These are phyloP conservation scores for Calidris pygmaea DNA, from an alignment of 2,113 vertebrate species.

Conservation along the genomic window DNA sequence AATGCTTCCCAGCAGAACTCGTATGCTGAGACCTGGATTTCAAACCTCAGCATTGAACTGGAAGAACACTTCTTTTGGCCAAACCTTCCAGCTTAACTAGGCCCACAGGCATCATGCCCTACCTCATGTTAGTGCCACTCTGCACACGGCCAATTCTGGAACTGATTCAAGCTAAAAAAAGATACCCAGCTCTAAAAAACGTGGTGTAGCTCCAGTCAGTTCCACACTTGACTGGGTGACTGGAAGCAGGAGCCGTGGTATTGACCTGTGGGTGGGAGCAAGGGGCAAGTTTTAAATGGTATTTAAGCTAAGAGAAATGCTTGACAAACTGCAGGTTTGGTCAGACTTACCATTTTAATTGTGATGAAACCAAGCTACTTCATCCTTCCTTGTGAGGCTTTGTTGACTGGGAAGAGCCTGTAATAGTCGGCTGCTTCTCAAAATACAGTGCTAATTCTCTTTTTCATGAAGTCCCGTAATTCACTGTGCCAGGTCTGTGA, in stretches of 20 bases:
- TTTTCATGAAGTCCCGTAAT: background rate
- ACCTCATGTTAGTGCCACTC: background rate
- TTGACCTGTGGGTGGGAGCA: background rate
- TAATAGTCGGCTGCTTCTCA: background rate
- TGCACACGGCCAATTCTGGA: background rate
- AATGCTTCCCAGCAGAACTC: background rate
- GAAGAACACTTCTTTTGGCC: background rate
- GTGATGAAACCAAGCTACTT: background rate
- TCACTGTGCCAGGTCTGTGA: background rate
- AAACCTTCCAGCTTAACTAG: background rate
- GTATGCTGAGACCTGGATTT: background rate
- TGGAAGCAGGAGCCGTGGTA: background rate
- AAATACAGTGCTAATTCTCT: background rate
- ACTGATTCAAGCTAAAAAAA: background rate
- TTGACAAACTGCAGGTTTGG: background rate
- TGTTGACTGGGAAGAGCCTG: background rate
- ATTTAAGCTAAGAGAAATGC: background rate
- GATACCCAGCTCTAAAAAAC: background rate
- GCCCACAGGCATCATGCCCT: background rate
- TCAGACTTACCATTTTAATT: background rate
- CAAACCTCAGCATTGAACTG: background rate
- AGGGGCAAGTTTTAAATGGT: background rate
- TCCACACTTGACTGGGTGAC: background rate
- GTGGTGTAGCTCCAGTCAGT: background rate
- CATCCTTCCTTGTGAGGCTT: background rate